Evolutionary conservation across 2,113 vertebrate species (phyloP).

Genomic region (Gymnogyps californianus): DNA sequence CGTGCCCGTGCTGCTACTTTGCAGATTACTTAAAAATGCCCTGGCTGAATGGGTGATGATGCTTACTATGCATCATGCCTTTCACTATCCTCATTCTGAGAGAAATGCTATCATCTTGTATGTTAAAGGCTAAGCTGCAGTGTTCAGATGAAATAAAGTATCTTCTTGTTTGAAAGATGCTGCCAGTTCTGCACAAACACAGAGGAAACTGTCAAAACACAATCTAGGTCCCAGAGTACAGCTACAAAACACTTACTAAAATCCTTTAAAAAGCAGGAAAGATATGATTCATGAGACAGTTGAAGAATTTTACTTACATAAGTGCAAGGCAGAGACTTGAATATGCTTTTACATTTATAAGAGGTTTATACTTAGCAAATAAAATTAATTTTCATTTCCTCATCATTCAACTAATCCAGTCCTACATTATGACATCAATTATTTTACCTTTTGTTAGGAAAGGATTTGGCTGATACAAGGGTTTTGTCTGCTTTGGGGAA

Average conservation of each 20-base stretch:
- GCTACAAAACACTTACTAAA: neutral
- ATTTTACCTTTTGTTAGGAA: neutral
- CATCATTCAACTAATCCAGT: neutral
- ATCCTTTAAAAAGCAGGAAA: neutral
- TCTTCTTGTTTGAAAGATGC: neutral
- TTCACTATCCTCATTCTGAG: neutral
- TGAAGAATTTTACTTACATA: neutral
- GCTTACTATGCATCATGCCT: neutral
- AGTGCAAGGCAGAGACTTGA: neutral
- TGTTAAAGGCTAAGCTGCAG: neutral
- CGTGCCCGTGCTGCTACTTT: neutral
- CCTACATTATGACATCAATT: neutral
- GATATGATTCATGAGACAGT: neutral
- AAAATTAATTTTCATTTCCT: neutral
- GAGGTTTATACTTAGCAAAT: neutral
- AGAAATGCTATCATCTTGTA: neutral
- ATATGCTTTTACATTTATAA: neutral
- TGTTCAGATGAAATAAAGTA: neutral
- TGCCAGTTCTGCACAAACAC: constrained; percentile 11
- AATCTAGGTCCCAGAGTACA: constrained; percentile 19
- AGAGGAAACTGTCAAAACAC: constrained; percentile 37
- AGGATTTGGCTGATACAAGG: neutral
- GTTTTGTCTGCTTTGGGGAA: neutral
- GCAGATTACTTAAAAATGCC: neutral
- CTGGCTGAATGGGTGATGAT: neutral